Base-by-base conservation (phyloP, 2,797 vertebrate species). In the Micropoecilia bifurca region DNA sequence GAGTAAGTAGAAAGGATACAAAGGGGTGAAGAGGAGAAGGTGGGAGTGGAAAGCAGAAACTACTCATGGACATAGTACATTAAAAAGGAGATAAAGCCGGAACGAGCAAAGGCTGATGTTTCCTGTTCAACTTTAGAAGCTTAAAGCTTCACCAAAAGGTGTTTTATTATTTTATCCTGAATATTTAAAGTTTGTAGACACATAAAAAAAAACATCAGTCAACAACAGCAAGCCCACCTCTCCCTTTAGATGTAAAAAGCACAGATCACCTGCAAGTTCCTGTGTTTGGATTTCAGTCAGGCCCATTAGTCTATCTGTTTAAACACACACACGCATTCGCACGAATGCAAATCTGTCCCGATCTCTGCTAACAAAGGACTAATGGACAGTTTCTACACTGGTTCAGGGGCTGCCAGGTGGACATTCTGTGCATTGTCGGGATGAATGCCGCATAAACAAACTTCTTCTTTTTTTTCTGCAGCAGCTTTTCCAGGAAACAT, bases 271-370 rank as follows among this genome's bases (percentile, higher is more conserved):
- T 91, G 88, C 84, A 50, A 88, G 90, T 86, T 91, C 87, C 87
- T 92, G 83, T 92, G 89, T 94, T 94, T 93, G 87, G 88, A 92
- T 91, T 93, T 86, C 80, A 89, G 85, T 91, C 81, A 74, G 88
- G 76, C 85, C 91, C 91, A 92, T 94, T 94, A 94, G 89, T 91
- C 91, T 76, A 76, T 89, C 82, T 93, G 90, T 91, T 91, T 93
- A 90, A 88, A 39, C 41, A 50, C 20, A 50, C 6, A 8, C 48
- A 50, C 48, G 9, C 43, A 78, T 59, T 81, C 53, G 79, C 77
- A 83, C 55, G 61, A 30, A 78, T 43, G 55, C 87, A 88, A 79
- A 86, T 81, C 55, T 16, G 14, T 78, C 66, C 82, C 82, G 74
- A 82, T 85, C 81, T 85, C 74, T 66, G 84, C 82, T 87, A 85